These are phyloP conservation scores for Agrochola lychnidis DNA, from an alignment of 2,888 invertebrate species.

Conservation along the genomic window DNA sequence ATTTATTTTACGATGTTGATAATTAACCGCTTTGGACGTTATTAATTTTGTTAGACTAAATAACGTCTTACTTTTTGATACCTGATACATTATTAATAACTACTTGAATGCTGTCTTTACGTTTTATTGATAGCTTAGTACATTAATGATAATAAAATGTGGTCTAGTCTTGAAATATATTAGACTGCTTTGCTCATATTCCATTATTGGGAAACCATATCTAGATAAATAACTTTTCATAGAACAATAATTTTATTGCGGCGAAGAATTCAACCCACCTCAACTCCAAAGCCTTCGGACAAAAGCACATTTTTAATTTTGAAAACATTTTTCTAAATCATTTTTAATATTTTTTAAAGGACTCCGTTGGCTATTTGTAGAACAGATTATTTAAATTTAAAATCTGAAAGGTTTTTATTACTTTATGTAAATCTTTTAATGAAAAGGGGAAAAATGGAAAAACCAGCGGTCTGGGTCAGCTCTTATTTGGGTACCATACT, in stretches of 20 bases:
- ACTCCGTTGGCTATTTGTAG: constrained; percentile 40
- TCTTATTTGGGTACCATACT: constrained; percentile 28
- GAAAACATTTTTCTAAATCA: constrained; percentile 20
- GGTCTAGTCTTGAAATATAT: background rate
- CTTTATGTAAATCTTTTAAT: constrained; percentile 61
- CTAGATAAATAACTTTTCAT: background rate
- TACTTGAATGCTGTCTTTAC: background rate
- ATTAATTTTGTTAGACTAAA: constrained; percentile 22
- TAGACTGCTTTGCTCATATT: background rate
- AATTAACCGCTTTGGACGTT: constrained; percentile 7
- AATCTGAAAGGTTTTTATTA: constrained; percentile 62
- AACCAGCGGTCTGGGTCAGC: constrained; percentile 17
- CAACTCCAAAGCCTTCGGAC: background rate
- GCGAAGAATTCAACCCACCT: background rate
- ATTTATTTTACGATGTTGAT: constrained; percentile 38
- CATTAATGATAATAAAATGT: background rate
- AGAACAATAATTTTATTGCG: background rate
- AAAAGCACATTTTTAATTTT: background rate
- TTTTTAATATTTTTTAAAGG: constrained; percentile 34
- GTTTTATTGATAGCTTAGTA: background rate
- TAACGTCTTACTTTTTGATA: constrained; percentile 18
- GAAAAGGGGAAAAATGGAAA: constrained; percentile 52
- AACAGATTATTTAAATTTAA: constrained; percentile 60
- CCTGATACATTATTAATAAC: constrained; percentile 4
- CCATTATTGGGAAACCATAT: background rate